Conservation (phyloP, 2,888 invertebrate species). For the Galerucella nymphaeae region DNA sequence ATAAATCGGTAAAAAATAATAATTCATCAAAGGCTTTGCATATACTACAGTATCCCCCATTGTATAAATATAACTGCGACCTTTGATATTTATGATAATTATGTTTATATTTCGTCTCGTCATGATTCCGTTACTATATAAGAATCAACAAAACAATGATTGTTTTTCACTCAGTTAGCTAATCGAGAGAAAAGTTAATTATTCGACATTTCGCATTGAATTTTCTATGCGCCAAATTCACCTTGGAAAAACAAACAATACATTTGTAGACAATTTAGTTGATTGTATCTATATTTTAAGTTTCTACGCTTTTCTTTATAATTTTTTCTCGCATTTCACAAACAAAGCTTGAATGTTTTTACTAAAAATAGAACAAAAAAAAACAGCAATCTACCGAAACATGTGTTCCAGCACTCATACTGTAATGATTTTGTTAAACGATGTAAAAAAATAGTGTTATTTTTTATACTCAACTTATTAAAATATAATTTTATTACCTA, state of each 20-base stretch:
- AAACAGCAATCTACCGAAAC: background rate
- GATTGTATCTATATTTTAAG: no score
- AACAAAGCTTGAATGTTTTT: background rate
- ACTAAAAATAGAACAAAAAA: background rate
- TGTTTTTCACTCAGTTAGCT: constrained; percentile 20
- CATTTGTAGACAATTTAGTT: background rate
- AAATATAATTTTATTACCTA: background rate
- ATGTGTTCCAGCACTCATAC: background rate
- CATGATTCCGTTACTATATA: background rate
- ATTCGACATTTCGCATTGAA: constrained; percentile 10
- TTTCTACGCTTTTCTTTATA: background rate
- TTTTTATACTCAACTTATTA: no score
- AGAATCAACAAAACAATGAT: constrained; percentile 6
- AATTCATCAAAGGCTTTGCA: background rate
- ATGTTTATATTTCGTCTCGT: no score
- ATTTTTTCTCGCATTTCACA: background rate
- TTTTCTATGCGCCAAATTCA: constrained; percentile 24
- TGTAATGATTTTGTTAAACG: background rate
- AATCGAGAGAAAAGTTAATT: constrained; percentile 12
- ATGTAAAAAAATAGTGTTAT: background rate
- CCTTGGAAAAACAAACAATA: constrained; percentile 21
- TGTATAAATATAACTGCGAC: no score
- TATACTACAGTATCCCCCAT: no score
- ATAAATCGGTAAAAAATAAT: background rate
- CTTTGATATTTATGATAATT: no score